These are phyloP conservation scores for Cheumatopsyche charites DNA, from an alignment of 1,140 invertebrate species.

Conservation along the genomic window DNA sequence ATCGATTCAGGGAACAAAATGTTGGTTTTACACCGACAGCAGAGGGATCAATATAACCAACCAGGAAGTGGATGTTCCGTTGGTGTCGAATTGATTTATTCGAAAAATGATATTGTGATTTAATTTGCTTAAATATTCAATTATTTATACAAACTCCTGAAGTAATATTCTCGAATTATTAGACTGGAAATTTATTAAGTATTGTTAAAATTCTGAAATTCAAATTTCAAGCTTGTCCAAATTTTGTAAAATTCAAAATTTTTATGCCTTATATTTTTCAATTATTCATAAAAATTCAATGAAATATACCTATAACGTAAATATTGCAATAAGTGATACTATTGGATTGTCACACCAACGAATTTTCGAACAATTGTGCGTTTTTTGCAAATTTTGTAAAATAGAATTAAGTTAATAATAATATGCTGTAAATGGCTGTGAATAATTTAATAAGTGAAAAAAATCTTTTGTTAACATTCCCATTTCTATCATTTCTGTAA, in stretches of 20 bases:
- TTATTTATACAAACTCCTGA: no score
- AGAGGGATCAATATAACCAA: slow-evolving; percentile 34
- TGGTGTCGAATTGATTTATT: no score
- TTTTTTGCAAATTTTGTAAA: background rate
- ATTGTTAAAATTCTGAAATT: no score
- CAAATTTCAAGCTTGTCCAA: no score
- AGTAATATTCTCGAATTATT: no score
- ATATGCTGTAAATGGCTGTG: slow-evolving; percentile 26
- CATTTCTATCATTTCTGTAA: background rate
- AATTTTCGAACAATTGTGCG: background rate
- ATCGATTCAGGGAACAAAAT: slow-evolving; percentile 25
- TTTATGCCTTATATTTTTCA: no score
- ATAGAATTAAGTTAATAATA: background rate
- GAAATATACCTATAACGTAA: background rate
- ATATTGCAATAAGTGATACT: slow-evolving; percentile 13
- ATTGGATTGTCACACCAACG: background rate
- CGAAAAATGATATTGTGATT: no score
- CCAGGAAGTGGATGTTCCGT: no score
- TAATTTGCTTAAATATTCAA: no score
- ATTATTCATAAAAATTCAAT: no score
- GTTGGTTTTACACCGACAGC: slow-evolving; percentile 3
- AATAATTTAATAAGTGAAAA: slow-evolving; percentile 4
- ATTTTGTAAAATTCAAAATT: no score
- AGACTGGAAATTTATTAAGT: no score
- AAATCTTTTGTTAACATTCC: slow-evolving; percentile 1